Evolutionary conservation across 2,797 vertebrate genomes (phyloP), one percentile per base, ranked within the genome.

Genomic region (Myotis vivesi): DNA sequence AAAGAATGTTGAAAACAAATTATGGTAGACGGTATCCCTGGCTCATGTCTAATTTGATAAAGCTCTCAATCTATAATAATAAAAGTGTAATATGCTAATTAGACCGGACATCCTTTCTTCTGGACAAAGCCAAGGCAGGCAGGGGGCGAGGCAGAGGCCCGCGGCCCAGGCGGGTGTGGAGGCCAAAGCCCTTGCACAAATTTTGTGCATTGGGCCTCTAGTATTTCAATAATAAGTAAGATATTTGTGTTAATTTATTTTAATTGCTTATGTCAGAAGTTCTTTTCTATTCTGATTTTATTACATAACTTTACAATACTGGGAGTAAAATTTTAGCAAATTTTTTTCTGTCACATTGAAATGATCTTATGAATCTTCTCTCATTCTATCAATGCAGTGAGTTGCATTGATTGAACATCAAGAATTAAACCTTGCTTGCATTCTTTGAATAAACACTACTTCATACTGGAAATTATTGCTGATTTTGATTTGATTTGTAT

Each of bases 41-140:
- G 68, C 6, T 93, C 38, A 55, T 62, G 59, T 55, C 49, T 84
- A 88, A 73, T 62, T 71, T 69, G 23, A 51, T 75, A 55, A 80
- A 62, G 3, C 17, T 73, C 72, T 87, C 41, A 30, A 30, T 30
- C 59, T 15, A 62, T 62, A 30, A 62, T 62, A 62, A 62, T 62
- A 62, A 62, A 28, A 62, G 28, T 0, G 2, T 62, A 30, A 62
- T 62, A 30, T 62, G 13, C 28, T 62, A 62, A 62, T 62, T 62
- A 62, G 6, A 62, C 59, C 13, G 15, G 59, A 62, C 1, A 13
- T 59, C 57, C 57, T 59, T 59, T 25, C 25, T 59, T 59, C 23
- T 11, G 2, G 57, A 62, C 6, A 62, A 59, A 62, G 59, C 59
- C 25, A 0, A 2, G 12, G 59, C 28, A 30, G 13, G 57, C 1